These are phyloP conservation scores for Pseudeuparius sepicola DNA, from an alignment of 2,888 invertebrate species.

Conservation along the genomic window DNA sequence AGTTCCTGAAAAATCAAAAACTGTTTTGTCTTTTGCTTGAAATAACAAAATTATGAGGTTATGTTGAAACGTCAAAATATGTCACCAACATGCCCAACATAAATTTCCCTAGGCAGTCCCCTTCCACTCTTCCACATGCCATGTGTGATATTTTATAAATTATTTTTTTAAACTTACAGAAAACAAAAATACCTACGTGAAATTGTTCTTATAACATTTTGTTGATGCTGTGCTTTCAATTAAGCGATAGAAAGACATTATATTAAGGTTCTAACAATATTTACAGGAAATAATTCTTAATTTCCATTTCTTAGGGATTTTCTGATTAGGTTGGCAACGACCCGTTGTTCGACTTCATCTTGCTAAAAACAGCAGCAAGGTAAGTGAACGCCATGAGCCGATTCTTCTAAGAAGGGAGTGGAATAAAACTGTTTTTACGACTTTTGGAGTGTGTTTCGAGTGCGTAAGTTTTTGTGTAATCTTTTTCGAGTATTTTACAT, in stretches of 20 bases:
- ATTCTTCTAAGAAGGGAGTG: constrained; percentile 37
- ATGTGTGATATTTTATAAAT: too few relatives aligned
- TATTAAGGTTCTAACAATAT: too few relatives aligned
- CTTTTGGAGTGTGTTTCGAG: constrained; percentile 29
- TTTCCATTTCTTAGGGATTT: too few relatives aligned
- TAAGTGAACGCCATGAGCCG: constrained; percentile 40
- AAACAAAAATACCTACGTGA: too few relatives aligned
- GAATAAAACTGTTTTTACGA: constrained; percentile 35
- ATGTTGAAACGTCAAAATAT: constrained; percentile 18
- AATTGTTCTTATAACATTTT: neutral
- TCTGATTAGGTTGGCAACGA: too few relatives aligned
- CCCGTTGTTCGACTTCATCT: too few relatives aligned
- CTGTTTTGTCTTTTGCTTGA: too few relatives aligned
- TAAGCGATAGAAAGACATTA: neutral
- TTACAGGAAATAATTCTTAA: too few relatives aligned
- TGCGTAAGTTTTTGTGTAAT: constrained; percentile 10
- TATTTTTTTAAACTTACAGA: too few relatives aligned
- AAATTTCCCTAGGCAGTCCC: constrained; percentile 4
- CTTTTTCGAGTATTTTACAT: constrained; percentile 4
- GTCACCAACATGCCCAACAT: constrained; percentile 11
- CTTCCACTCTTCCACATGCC: too few relatives aligned
- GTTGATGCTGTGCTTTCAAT: neutral
- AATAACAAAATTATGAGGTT: constrained; percentile 19
- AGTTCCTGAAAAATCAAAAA: too few relatives aligned
- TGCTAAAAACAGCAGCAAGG: too few relatives aligned